Evolutionary conservation across 2,113 vertebrate species (phyloP).

Genomic region (Aspiorhynchus laticeps): DNA sequence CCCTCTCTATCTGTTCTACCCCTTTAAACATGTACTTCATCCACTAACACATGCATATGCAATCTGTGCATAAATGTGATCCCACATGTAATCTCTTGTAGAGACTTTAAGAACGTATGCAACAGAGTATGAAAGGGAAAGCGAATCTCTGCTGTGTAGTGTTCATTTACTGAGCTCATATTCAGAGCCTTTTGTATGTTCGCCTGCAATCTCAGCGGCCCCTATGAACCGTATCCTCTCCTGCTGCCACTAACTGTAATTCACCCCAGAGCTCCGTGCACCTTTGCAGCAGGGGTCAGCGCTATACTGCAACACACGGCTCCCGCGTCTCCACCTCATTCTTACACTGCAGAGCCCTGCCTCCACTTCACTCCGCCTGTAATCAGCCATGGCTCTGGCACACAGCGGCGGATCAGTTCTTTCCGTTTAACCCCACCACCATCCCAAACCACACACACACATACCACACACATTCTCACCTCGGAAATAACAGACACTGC

Average conservation of each 20-base stretch:
- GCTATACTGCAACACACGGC: slow-evolving; percentile 21
- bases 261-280: slow-evolving; percentile 28
- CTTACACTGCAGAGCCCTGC: slow-evolving; percentile 1
- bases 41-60: neutral
- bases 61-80: neutral
- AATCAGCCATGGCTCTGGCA: slow-evolving; percentile 35
- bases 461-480: slow-evolving; percentile 36
- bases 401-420: slow-evolving; percentile 34
- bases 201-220: slow-evolving; percentile 17
- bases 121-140: neutral
- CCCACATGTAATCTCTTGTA: neutral
- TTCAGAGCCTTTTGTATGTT: slow-evolving; percentile 7
- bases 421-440: slow-evolving; percentile 51
- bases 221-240: slow-evolving; percentile 7
- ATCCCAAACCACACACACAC: slow-evolving; percentile 39
- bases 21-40: neutral
- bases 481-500: slow-evolving; percentile 23
- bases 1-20: neutral
- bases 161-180: slow-evolving; percentile 3
- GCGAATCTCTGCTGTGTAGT: neutral
- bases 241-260: slow-evolving; percentile 28
- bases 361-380: neutral
- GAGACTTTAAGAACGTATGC: neutral
- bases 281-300: slow-evolving; percentile 26
- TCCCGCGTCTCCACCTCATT: neutral